Percentiles rank a stretch among this genome's conserved stretches.
phyloP scores from a whole-genome alignment of 2,888 invertebrate genomes.

The Plebejus melissa region DNA sequence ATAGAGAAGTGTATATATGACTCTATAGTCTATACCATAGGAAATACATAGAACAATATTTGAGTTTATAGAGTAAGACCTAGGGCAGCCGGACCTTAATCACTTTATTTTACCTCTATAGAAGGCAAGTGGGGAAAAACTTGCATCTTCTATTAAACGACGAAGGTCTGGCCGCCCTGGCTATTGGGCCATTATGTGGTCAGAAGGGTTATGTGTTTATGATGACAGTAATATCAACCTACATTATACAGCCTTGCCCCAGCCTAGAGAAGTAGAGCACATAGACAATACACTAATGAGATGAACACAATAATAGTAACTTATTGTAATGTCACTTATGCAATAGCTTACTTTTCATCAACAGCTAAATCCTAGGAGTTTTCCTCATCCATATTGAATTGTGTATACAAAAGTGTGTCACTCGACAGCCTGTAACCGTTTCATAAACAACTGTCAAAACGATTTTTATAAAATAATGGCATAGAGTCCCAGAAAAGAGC shows the following conservation, averaged over 20 bases:
- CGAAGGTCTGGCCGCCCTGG: too few species aligned
- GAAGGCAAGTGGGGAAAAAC: too few species aligned
- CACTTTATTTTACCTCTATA: too few species aligned
- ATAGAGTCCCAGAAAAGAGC: not conserved
- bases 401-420: not conserved
- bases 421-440: not conserved
- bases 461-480: not conserved
- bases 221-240: conserved; percentile 6
- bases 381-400: not conserved
- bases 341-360: not conserved
- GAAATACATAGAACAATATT: too few species aligned
- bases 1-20: too few species aligned
- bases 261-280: conserved; percentile 15
- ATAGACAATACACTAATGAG: conserved; percentile 20
- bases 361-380: not conserved
- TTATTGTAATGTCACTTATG: not conserved
- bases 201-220: not conserved
- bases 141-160: too few species aligned
- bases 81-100: too few species aligned
- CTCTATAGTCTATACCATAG: too few species aligned
- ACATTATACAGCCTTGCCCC: conserved; percentile 22
- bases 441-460: too few species aligned
- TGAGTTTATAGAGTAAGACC: too few species aligned
- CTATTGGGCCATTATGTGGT: too few species aligned
- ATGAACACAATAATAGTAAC: conserved; percentile 11